Conservation (phyloP, 2,888 invertebrate genomes). For the Polydrusus tereticollis region DNA sequence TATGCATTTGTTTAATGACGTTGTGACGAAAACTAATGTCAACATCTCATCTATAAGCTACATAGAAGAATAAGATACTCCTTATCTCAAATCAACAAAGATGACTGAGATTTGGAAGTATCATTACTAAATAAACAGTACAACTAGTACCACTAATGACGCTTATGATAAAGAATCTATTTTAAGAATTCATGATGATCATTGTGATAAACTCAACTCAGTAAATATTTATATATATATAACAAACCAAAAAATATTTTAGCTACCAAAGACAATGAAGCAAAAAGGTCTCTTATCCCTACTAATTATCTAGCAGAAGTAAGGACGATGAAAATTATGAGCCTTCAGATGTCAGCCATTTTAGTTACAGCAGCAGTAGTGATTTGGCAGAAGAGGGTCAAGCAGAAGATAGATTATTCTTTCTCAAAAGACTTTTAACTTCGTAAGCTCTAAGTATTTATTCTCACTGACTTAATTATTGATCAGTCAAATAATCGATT, state of each 20-base stretch:
- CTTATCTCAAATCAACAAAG: too few species aligned
- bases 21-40: too few species aligned
- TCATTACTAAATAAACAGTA: background rate
- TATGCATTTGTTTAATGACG: background rate
- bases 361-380: background rate
- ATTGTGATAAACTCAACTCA: too few species aligned
- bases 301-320: background rate
- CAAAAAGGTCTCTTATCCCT: background rate
- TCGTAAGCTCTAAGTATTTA: background rate
- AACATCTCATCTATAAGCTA: too few species aligned
- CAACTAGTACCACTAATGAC: background rate
- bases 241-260: too few species aligned
- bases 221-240: too few species aligned
- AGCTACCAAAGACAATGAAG: background rate
- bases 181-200: background rate
- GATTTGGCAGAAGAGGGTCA: background rate
- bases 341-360: background rate
- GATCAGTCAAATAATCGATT: background rate
- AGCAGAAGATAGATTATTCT: background rate
- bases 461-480: constrained; percentile 7
- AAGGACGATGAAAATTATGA: background rate
- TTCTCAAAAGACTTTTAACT: too few species aligned
- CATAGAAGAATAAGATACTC: too few species aligned
- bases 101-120: background rate
- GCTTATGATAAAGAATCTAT: background rate